Evolutionary conservation across 2,888 invertebrate genomes (phyloP).

Genomic region (Phoenoteleia sp.): DNA sequence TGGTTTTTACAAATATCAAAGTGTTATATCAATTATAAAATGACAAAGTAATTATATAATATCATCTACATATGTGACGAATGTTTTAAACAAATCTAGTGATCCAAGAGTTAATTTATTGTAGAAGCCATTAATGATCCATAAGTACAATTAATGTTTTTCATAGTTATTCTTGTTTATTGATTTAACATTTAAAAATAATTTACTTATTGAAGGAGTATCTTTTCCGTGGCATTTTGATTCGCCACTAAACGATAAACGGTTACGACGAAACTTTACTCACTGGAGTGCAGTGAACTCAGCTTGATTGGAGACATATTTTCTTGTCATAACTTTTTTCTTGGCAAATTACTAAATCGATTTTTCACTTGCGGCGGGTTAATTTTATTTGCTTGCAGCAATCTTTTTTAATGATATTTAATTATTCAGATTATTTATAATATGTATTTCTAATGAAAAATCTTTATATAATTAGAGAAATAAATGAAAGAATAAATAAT

Average conservation of each 20-base stretch:
- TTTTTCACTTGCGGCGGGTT: constrained; percentile 4
- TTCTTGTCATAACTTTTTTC: constrained; percentile 42
- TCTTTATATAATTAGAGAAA: too few relatives aligned
- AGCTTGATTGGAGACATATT: constrained; percentile 51
- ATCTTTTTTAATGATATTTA: constrained; percentile 10
- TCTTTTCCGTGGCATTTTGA: constrained; percentile 35
- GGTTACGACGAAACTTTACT: constrained; percentile 38
- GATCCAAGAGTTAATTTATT: too few relatives aligned
- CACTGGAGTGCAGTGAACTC: constrained; percentile 12
- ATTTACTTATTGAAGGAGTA: constrained; percentile 6
- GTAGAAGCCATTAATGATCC: too few relatives aligned
- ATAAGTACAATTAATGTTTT: too few relatives aligned
- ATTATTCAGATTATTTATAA: neutral
- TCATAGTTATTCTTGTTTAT: neutral
- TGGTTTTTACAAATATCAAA: too few relatives aligned
- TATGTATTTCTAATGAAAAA: too few relatives aligned
- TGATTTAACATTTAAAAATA: neutral
- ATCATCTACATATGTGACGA: too few relatives aligned
- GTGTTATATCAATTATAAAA: too few relatives aligned
- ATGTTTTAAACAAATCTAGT: too few relatives aligned
- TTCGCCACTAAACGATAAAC: constrained; percentile 47
- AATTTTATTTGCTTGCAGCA: constrained; percentile 26
- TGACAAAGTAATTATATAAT: too few relatives aligned
- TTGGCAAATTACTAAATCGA: constrained; percentile 42
- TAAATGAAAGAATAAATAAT: too few relatives aligned